Conservation (phyloP, 2,113 vertebrate species). For the Ceyx cyanopectus region DNA sequence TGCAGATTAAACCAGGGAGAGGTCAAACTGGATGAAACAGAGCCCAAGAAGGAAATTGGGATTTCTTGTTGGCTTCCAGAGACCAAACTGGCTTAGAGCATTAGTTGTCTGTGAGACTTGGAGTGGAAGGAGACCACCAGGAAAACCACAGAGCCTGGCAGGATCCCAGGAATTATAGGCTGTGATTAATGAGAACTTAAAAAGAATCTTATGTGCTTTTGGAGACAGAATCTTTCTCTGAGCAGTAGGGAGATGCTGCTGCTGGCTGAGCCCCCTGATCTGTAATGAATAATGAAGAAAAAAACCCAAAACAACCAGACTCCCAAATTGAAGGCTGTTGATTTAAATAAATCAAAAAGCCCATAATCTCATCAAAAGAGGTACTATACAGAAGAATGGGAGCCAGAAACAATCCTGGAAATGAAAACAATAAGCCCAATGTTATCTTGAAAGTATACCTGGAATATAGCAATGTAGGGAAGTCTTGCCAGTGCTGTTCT, state of each 20-base stretch:
- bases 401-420: not conserved
- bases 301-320: not conserved
- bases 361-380: not conserved
- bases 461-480: not conserved
- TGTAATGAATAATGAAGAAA: not conserved
- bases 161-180: slow-evolving; percentile 21
- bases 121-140: slow-evolving; percentile 22
- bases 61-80: not conserved
- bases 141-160: slow-evolving; percentile 6
- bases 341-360: not conserved
- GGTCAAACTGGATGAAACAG: not conserved
- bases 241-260: not conserved
- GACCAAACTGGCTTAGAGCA: not conserved
- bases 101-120: not conserved
- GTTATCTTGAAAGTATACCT: not conserved
- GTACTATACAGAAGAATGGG: not conserved
- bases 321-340: not conserved
- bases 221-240: not conserved
- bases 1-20: not conserved
- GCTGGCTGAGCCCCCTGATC: not conserved
- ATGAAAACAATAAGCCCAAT: not conserved
- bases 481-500: not conserved
- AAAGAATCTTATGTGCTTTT: slow-evolving; percentile 26
- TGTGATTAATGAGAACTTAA: slow-evolving; percentile 40
- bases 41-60: not conserved